phyloP scores from a whole-genome alignment of 53 echinoderm and acorn worm genomes.

The Glandiceps talaboti region DNA sequence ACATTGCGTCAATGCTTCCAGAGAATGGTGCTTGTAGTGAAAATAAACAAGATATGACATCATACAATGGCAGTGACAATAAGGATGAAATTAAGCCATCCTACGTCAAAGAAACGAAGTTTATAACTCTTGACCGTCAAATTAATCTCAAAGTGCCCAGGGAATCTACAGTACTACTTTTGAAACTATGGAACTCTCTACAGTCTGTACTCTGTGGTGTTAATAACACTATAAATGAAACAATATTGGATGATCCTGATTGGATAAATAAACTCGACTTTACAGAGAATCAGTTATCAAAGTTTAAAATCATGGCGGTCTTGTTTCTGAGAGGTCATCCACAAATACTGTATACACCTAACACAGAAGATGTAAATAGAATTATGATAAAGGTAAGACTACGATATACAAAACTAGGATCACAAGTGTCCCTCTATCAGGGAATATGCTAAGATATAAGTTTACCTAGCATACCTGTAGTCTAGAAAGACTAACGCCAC shows the following conservation, averaged over 20 bases:
- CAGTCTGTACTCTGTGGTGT: neutral
- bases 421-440: no score
- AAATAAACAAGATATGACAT: neutral
- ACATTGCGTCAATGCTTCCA: neutral
- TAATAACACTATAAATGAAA: neutral
- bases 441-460: neutral
- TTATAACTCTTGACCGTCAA: neutral
- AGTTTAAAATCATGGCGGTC: neutral
- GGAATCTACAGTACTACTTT: neutral
- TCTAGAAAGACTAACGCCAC: no score
- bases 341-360: neutral
- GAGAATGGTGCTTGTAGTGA: neutral
- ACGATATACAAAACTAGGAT: no score
- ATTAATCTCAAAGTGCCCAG: neutral
- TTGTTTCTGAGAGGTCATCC: neutral
- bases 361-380: neutral
- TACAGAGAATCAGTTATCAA: neutral
- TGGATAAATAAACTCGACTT: neutral
- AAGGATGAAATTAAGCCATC: no score
- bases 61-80: neutral
- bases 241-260: neutral
- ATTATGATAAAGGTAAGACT: no score
- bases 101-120: neutral
- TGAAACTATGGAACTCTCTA: neutral
- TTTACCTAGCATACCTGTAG: no score